phyloP scores from a whole-genome alignment of 2,797 vertebrate species.

The Microctenopoma lineatum region DNA sequence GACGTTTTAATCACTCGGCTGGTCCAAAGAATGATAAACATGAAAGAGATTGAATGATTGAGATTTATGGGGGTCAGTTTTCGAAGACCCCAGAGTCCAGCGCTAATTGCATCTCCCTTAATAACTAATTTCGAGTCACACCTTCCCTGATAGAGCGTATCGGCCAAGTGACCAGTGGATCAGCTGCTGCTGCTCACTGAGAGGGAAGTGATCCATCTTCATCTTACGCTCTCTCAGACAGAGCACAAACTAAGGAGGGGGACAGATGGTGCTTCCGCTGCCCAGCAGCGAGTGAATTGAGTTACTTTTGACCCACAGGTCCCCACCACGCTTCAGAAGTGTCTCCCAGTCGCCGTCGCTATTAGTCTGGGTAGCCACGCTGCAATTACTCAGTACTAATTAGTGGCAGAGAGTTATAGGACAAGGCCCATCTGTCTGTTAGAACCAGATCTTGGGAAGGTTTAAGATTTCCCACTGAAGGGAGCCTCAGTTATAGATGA shows the following conservation, averaged over 20 bases:
- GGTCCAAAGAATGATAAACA: constrained; percentile 26
- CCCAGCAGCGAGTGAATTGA: constrained; percentile 69
- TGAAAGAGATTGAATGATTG: constrained; percentile 58
- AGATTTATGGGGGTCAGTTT: constrained; percentile 72
- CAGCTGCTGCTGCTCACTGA: constrained; percentile 64
- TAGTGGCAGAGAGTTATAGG: constrained; percentile 52
- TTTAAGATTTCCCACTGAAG: constrained; percentile 22
- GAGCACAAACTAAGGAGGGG: constrained; percentile 33
- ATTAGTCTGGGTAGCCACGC: constrained; percentile 61
- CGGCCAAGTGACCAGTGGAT: constrained; percentile 40
- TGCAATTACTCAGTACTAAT: constrained; percentile 73
- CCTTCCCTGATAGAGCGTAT: constrained; percentile 45
- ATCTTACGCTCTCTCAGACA: constrained; percentile 52
- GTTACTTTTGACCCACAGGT: constrained; percentile 79
- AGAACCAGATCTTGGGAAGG: constrained; percentile 52
- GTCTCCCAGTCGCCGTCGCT: constrained; percentile 48
- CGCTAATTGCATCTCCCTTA: constrained; percentile 65
- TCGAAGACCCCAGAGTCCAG: constrained; percentile 55
- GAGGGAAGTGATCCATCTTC: constrained; percentile 79
- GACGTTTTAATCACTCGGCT: constrained; percentile 18
- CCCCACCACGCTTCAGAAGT: constrained; percentile 51
- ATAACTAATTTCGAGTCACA: constrained; percentile 65
- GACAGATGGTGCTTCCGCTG: constrained; percentile 74
- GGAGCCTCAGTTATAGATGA: constrained; percentile 40
- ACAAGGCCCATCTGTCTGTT: constrained; percentile 75